Percentiles rank a stretch among this genome's conserved stretches.
Evolutionary conservation across 2,888 invertebrate species (phyloP).

Genomic region (Syrista parreyssii): DNA sequence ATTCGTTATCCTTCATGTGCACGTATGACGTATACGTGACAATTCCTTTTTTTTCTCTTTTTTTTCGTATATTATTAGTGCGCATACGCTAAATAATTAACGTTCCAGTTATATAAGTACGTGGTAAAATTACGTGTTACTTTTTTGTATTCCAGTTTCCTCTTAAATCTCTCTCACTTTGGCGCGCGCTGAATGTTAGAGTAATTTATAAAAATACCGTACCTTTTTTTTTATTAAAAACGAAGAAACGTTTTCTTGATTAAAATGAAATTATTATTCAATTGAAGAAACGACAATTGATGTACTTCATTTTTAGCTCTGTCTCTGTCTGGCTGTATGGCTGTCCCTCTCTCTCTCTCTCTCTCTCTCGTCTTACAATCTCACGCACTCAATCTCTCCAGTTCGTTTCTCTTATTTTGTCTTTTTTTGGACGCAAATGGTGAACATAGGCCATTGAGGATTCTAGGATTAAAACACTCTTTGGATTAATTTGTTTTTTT

Average conservation of each 20-base stretch:
- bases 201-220: conserved; percentile 49
- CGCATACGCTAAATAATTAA: no score
- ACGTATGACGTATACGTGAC: no score
- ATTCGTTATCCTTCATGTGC: no score
- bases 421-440: conserved; percentile 32
- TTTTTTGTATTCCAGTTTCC: neutral
- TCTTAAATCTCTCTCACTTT: conserved; percentile 18
- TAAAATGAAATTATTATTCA: conserved; percentile 23
- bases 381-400: neutral
- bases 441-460: conserved; percentile 48
- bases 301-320: neutral
- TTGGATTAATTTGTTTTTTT: conserved; percentile 30
- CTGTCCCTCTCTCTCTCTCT: neutral
- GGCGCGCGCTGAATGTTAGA: conserved; percentile 28
- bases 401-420: conserved; percentile 8
- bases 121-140: no score
- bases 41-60: no score
- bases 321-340: neutral
- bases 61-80: no score
- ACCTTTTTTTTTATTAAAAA: conserved; percentile 17
- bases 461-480: conserved; percentile 17
- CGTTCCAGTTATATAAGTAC: no score
- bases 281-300: neutral
- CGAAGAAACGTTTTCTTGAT: conserved; percentile 14
- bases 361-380: neutral